Conservation (phyloP, 2,113 vertebrate species). For the Jaculus jaculus region DNA sequence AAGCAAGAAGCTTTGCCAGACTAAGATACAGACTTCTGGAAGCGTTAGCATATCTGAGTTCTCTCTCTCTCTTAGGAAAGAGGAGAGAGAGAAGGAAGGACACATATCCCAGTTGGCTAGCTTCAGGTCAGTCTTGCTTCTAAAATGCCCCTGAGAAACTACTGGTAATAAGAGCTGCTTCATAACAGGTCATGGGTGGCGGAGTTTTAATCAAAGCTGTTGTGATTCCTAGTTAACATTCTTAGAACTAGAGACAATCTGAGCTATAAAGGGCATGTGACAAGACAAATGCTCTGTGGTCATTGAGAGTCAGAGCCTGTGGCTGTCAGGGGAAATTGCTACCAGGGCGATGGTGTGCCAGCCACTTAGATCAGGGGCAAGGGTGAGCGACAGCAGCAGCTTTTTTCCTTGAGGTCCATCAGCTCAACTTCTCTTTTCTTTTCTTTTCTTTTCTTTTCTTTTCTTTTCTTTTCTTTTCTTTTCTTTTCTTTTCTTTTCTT, state of each 20-base stretch:
- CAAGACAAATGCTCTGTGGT: not conserved
- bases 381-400: not conserved
- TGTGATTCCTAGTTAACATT: not conserved
- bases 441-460: not conserved
- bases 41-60: not conserved
- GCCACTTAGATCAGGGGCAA: not conserved
- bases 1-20: slow-evolving; percentile 28
- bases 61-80: not conserved
- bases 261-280: not conserved
- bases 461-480: no score
- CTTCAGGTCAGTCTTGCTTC: not conserved
- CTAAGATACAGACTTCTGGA: not conserved
- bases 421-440: not conserved
- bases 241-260: not conserved
- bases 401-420: slow-evolving; percentile 30
- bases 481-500: no score
- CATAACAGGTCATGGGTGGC: not conserved
- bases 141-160: slow-evolving; percentile 11
- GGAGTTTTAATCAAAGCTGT: not conserved
- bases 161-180: not conserved
- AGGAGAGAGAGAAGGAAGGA: not conserved
- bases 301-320: not conserved
- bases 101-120: not conserved
- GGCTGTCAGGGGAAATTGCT: not conserved
- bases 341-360: not conserved